Evolutionary conservation across 2,113 vertebrate species (phyloP), one percentile per base, ranked within the genome.

Genomic region (Turnix velox): DNA sequence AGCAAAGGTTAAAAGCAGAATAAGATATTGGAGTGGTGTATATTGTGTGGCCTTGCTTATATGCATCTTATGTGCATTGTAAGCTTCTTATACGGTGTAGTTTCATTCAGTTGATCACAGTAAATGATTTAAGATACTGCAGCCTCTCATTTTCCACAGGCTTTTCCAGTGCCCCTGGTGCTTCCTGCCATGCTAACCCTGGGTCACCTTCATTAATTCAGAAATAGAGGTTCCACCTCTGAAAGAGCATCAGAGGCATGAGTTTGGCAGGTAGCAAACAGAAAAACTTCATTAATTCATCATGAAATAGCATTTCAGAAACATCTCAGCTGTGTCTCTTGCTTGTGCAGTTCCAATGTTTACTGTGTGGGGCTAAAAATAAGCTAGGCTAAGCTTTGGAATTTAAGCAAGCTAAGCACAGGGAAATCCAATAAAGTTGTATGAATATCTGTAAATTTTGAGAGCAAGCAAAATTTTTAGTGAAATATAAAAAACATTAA

Each of bases 81-180:
- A 23, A 18, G 10, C 1, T 0, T 52, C 17, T 81, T 54, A 28
- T 2, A 6, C 0, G 2, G 49, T 3, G 10, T 40, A 31, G 31
- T 54, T 58, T 61, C 59, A 58, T 49, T 51, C 54, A 14, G 24
- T 58, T 73, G 30, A 51, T 30, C n/a, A 15, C 57, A 22, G 42
- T 14, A 40, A 49, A 15, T 22, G 9, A 7, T 39, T n/a, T 24
- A 17, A 74, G 63, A 13, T 42, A 23, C 54, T 69, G 12, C 10
- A 30, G 40, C 30, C 25, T 51, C 33, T 75, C 54, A 5, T 69
- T 80, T 81, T 68, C 49, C 25, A 4, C 66, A 78, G 35, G 12
- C n/a, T 45, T 35, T 65, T n/a, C 4, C 13, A 1, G 48, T 55
- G 14, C 46, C 7, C 2, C 6, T 45, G 61, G 31, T 28, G 78